A percentile compares a stretch with the other conserved stretches of the same genome.
These are phyloP conservation scores for Chrysolina haemoptera DNA, from an alignment of 2,888 invertebrate genomes.

Conservation along the genomic window DNA sequence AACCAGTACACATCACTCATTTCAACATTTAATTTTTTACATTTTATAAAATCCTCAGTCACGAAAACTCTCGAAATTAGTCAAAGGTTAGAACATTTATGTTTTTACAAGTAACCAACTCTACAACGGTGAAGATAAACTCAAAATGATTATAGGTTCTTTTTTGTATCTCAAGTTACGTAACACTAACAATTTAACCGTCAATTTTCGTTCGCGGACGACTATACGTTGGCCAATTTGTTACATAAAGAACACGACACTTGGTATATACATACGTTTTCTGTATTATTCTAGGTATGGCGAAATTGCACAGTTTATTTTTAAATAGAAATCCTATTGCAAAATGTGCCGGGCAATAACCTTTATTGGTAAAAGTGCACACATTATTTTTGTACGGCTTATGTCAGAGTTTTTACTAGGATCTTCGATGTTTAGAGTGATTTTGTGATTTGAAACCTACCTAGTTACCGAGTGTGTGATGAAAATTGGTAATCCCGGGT, in stretches of 20 bases:
- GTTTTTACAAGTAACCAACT: too few relatives aligned
- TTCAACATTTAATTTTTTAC: too few relatives aligned
- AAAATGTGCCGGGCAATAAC: slow-evolving; percentile 62
- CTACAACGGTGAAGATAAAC: too few relatives aligned
- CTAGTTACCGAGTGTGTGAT: neutral
- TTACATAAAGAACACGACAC: slow-evolving; percentile 19
- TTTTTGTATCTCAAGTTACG: slow-evolving; percentile 4
- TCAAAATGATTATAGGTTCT: slow-evolving; percentile 5
- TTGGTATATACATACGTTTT: slow-evolving; percentile 11
- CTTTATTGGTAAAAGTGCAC: slow-evolving; percentile 51
- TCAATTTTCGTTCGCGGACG: neutral
- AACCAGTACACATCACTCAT: too few relatives aligned
- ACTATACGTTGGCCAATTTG: slow-evolving; percentile 13
- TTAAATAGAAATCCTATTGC: slow-evolving; percentile 66
- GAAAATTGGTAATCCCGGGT: too few relatives aligned
- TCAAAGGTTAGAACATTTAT: too few relatives aligned
- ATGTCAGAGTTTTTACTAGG: neutral
- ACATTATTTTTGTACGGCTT: slow-evolving; percentile 12
- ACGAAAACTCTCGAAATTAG: too few relatives aligned
- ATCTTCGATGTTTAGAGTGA: slow-evolving; percentile 10
- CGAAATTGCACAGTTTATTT: slow-evolving; percentile 60
- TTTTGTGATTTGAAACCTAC: neutral
- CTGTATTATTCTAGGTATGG: slow-evolving; percentile 44
- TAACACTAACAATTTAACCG: slow-evolving; percentile 4
- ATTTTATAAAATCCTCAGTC: too few relatives aligned